These are phyloP conservation scores for Epinephelus cyanopodus DNA, from an alignment of 2,113 vertebrate genomes.

Conservation along the genomic window DNA sequence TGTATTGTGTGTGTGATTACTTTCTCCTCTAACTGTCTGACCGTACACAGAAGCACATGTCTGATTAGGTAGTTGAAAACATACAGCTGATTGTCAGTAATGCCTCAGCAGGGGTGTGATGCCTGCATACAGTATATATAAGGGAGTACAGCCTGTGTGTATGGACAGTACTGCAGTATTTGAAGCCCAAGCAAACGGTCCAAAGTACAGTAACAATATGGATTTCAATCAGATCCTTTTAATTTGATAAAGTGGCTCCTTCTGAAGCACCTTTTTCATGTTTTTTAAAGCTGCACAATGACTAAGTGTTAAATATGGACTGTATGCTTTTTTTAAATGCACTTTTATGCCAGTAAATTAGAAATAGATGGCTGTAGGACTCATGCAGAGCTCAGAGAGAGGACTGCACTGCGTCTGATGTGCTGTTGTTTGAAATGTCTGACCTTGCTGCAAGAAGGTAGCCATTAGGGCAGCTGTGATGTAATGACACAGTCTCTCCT, in stretches of 20 bases:
- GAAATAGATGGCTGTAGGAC: neutral
- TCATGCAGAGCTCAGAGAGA: neutral
- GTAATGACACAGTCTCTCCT: neutral
- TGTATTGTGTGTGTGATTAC: neutral
- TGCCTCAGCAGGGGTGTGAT: neutral
- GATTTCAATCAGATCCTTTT: no score
- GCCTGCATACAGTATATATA: no score
- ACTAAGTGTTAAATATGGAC: neutral
- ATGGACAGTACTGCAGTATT: neutral
- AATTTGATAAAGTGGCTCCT: neutral
- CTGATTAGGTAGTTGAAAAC: neutral
- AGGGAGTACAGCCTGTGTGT: neutral
- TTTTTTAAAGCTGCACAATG: neutral
- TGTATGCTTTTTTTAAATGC: neutral
- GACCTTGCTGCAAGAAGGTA: slow-evolving; percentile 28
- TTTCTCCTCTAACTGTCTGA: neutral
- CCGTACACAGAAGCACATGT: neutral
- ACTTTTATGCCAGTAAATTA: neutral
- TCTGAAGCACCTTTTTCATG: neutral
- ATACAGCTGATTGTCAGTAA: neutral
- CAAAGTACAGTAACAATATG: no score
- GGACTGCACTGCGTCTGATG: neutral
- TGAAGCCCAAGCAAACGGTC: neutral
- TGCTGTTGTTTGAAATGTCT: slow-evolving; percentile 13
- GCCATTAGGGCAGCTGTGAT: neutral